Evolutionary conservation across 2,888 invertebrate species (phyloP).

Genomic region (Punctoribates punctum): DNA sequence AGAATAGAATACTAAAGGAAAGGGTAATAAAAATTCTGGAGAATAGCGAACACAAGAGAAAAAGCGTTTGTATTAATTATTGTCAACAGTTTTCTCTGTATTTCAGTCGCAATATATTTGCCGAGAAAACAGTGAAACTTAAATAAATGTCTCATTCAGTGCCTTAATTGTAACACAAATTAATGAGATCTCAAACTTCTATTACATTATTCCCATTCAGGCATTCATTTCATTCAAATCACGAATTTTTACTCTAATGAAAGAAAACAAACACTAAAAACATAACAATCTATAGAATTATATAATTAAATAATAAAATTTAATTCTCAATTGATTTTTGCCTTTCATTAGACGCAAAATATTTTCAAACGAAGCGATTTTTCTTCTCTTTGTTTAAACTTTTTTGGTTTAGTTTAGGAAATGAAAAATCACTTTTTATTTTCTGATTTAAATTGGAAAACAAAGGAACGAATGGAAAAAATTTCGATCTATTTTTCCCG

Average conservation of each 20-base stretch:
- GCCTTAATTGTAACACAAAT: constrained; percentile 18
- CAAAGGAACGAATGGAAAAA: background rate
- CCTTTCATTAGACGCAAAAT: background rate
- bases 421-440: background rate
- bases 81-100: constrained; percentile 8
- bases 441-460: constrained; percentile 2
- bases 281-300: background rate
- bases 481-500: constrained; percentile 2
- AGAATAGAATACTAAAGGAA: no score
- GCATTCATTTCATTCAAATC: constrained; percentile 13
- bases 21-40: no score
- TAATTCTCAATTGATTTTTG: background rate
- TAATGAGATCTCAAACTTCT: constrained; percentile 12
- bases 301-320: constrained; percentile 11
- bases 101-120: background rate
- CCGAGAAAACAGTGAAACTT: constrained; percentile 14
- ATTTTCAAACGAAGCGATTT: background rate
- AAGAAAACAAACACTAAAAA: constrained; percentile 9
- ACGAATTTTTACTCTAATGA: background rate
- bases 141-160: constrained; percentile 14
- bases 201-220: constrained; percentile 6
- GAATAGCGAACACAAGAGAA: background rate
- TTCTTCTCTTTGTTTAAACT: background rate
- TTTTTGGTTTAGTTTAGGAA: background rate
- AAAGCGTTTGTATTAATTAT: background rate